Evolutionary conservation across 2,888 invertebrate species (phyloP).

Genomic region (Smittia sp.): DNA sequence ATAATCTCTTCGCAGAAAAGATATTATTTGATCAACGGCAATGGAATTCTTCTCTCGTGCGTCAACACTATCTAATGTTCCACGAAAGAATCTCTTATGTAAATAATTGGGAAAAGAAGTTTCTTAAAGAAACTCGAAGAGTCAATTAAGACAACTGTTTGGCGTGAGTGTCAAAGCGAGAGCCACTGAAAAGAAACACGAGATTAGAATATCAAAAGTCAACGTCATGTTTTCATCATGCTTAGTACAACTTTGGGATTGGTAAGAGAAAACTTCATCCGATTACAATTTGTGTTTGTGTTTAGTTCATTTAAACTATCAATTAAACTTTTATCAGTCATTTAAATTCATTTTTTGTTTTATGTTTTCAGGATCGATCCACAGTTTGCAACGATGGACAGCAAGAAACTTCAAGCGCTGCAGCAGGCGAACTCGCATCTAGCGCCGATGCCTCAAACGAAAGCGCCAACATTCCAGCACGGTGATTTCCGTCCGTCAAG

Average conservation of each 20-base stretch:
- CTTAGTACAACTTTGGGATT: constrained; percentile 63
- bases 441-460: constrained; percentile 54
- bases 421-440: constrained; percentile 51
- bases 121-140: too few species aligned
- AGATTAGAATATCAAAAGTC: not conserved
- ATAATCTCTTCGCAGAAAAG: too few species aligned
- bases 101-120: too few species aligned
- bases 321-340: not conserved
- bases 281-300: constrained; percentile 42
- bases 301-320: constrained; percentile 44
- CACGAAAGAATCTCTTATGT: too few species aligned
- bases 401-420: constrained; percentile 59
- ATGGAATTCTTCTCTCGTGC: too few species aligned
- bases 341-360: not conserved
- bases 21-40: too few species aligned
- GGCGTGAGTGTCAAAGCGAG: not conserved
- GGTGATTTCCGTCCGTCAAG: constrained; percentile 59
- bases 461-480: constrained; percentile 56
- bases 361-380: constrained; percentile 64
- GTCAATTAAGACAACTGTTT: not conserved
- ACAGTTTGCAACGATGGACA: constrained; percentile 66
- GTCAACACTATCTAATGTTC: too few species aligned
- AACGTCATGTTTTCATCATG: constrained; percentile 58
- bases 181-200: too few species aligned
- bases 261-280: constrained; percentile 52